Percentiles rank a stretch among this genome's conserved stretches.
phyloP scores from a whole-genome alignment of 2,888 invertebrate genomes.

The Abrostola tripartita region DNA sequence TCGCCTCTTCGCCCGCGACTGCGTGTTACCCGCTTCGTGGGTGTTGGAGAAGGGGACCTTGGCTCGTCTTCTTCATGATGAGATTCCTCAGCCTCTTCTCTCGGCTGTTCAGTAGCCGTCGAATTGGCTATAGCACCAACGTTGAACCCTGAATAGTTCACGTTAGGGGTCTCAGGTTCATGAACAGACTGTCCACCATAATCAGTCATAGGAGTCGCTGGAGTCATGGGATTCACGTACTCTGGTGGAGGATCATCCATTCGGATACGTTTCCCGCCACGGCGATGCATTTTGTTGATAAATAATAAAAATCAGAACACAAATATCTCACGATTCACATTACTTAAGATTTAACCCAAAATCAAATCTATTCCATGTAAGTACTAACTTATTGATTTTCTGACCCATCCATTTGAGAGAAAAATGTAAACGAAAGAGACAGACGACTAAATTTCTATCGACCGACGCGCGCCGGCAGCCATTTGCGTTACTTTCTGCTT shows the following conservation, averaged over 20 bases:
- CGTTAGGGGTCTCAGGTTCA: constrained; percentile 85
- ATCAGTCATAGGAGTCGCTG: constrained; percentile 87
- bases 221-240: constrained; percentile 91
- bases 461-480: constrained; percentile 41
- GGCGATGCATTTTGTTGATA: constrained; percentile 90
- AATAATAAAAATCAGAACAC: constrained; percentile 20
- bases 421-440: constrained; percentile 18
- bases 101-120: constrained; percentile 71
- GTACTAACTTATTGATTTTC: constrained; percentile 44
- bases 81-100: constrained; percentile 77
- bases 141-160: constrained; percentile 81
- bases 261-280: constrained; percentile 96
- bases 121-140: constrained; percentile 74
- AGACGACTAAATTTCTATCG: constrained; percentile 14
- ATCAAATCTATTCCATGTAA: not conserved
- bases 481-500: constrained; percentile 5
- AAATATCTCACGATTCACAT: constrained; percentile 34
- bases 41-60: constrained; percentile 88
- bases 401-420: not conserved
- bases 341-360: constrained; percentile 8
- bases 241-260: constrained; percentile 97
- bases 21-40: constrained; percentile 90
- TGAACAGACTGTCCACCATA: constrained; percentile 85
- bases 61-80: constrained; percentile 77
- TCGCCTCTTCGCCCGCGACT: constrained; percentile 88